Evolutionary conservation across 2,797 vertebrate species (phyloP).

Genomic region (Phalanger gymnotis): DNA sequence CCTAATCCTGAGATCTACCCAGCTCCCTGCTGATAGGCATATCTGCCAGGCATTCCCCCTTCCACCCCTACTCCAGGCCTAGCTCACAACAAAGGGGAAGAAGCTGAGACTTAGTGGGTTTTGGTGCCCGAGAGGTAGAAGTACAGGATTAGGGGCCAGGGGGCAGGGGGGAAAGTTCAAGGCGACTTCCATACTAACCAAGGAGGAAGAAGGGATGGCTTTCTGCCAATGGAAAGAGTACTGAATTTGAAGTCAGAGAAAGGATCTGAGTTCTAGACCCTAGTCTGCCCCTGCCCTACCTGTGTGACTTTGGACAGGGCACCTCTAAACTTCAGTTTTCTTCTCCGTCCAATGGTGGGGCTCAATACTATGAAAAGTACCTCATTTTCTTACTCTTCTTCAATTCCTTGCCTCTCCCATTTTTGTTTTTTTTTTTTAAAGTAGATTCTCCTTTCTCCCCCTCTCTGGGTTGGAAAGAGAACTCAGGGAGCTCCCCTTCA

Average conservation of each 20-base stretch:
- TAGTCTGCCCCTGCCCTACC: background rate
- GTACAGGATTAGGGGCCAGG: slow-evolving; percentile 38
- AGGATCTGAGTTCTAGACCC: slow-evolving; percentile 23
- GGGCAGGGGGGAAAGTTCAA: slow-evolving; percentile 6
- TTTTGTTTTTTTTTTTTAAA: background rate
- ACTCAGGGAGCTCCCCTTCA: slow-evolving; percentile 15
- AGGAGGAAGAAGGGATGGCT: background rate
- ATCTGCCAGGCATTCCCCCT: background rate
- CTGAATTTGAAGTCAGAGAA: background rate
- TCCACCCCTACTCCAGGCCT: slow-evolving; percentile 44
- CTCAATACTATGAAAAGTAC: background rate
- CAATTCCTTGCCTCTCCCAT: background rate
- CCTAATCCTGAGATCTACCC: slow-evolving; percentile 67
- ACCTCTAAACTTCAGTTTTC: background rate
- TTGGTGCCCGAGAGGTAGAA: slow-evolving; percentile 15
- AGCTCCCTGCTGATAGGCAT: background rate
- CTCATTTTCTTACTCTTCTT: background rate
- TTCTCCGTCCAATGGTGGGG: background rate
- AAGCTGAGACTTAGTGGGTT: slow-evolving; percentile 42
- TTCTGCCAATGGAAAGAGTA: slow-evolving; percentile 48
- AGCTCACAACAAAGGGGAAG: slow-evolving; percentile 53
- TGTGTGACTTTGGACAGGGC: background rate
- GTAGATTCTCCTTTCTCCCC: background rate
- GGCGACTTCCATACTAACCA: background rate
- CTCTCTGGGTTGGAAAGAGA: background rate